A percentile compares a stretch with the other conserved stretches of the same genome.
phyloP scores from a whole-genome alignment of 2,888 invertebrate genomes.

The Microdon myrmicae region DNA sequence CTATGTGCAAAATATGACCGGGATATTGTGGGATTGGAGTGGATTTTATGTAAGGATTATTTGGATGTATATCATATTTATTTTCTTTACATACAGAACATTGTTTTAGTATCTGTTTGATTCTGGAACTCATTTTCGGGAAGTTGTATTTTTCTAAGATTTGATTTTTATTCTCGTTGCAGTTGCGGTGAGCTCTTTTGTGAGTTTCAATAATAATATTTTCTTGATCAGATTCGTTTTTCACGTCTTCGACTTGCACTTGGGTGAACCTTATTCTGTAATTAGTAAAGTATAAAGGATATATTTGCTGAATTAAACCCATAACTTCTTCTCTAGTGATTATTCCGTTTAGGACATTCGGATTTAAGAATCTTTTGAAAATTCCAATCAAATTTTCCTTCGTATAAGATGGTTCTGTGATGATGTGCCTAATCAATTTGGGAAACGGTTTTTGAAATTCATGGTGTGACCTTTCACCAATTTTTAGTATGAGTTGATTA shows the following conservation, averaged over 20 bases:
- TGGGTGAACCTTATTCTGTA: conserved; percentile 26
- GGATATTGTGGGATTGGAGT: conserved; percentile 32
- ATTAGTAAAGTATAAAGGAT: conserved; percentile 18
- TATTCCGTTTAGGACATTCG: conserved; percentile 26
- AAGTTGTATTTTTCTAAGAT: conserved; percentile 22
- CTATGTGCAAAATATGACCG: conserved; percentile 31
- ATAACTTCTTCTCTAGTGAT: conserved; percentile 11
- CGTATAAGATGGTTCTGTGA: conserved; percentile 1
- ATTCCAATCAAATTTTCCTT: conserved; percentile 10
- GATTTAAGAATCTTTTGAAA: conserved; percentile 20
- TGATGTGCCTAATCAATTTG: conserved; percentile 10
- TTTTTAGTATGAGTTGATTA: conserved; percentile 20
- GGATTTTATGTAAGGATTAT: not conserved
- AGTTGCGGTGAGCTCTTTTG: conserved; percentile 19
- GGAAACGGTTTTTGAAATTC: conserved; percentile 16
- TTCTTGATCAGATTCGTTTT: not conserved
- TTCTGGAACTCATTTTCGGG: too few species aligned
- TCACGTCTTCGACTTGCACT: conserved; percentile 22
- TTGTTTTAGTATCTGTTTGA: not conserved
- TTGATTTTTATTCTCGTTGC: conserved; percentile 22
- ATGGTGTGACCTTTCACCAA: conserved; percentile 7
- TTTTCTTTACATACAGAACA: conserved; percentile 16
- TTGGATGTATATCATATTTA: conserved; percentile 25
- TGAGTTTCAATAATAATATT: not conserved
- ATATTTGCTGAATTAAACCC: conserved; percentile 28